phyloP scores from a whole-genome alignment of 2,113 vertebrate genomes.

The Megaleporinus macrocephalus region DNA sequence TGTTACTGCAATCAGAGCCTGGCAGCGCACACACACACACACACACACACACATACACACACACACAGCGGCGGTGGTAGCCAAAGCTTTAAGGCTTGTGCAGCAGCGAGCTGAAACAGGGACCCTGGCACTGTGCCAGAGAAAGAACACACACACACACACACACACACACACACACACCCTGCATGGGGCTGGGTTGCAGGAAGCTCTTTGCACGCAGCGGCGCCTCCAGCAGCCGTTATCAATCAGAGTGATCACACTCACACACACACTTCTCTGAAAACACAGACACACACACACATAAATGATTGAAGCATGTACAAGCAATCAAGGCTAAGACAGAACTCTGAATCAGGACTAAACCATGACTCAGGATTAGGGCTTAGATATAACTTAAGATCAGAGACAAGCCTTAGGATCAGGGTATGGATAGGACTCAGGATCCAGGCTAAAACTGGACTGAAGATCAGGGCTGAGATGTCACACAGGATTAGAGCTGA shows the following conservation, averaged over 20 bases:
- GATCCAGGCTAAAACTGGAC: too few species aligned
- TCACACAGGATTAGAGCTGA: too few species aligned
- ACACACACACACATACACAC: background rate
- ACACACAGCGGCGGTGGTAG: constrained; percentile 25
- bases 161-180: background rate
- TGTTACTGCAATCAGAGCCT: constrained; percentile 61
- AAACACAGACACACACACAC: too few species aligned
- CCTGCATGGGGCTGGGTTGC: constrained; percentile 50
- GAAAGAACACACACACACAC: background rate
- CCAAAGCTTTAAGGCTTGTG: constrained; percentile 59
- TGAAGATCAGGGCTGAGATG: too few species aligned
- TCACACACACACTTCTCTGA: background rate
- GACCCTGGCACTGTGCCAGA: constrained; percentile 44
- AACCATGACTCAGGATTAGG: too few species aligned
- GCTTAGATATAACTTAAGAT: too few species aligned
- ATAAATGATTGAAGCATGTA: too few species aligned
- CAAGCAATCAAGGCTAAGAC: too few species aligned
- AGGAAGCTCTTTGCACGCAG: constrained; percentile 59
- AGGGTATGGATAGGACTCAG: too few species aligned
- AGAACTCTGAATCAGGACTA: too few species aligned
- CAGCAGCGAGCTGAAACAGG: constrained; percentile 56
- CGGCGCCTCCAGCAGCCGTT: constrained; percentile 60
- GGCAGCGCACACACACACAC: constrained; percentile 38
- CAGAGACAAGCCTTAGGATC: too few species aligned
- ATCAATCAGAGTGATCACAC: constrained; percentile 59